phyloP scores from a whole-genome alignment of 2,797 vertebrate genomes.

The Harpagifer antarcticus region DNA sequence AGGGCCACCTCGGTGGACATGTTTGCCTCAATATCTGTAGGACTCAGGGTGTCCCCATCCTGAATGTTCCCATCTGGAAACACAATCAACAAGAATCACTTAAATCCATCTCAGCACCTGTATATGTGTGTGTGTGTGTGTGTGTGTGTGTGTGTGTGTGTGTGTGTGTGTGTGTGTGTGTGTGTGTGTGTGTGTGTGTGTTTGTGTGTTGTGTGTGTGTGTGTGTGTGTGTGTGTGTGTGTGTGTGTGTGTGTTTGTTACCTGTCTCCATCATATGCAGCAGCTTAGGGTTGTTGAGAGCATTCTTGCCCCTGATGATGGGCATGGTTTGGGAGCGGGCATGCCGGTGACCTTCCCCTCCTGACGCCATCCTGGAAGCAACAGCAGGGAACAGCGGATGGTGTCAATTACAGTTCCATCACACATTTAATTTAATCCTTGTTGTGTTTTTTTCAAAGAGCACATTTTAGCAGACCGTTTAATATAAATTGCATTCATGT shows the following conservation, averaged over 20 bases:
- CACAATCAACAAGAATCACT: constrained; percentile 16
- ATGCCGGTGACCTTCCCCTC: constrained; percentile 93
- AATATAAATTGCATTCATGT: constrained; percentile 35
- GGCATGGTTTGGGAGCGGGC: constrained; percentile 97
- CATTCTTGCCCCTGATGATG: constrained; percentile 96
- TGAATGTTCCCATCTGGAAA: constrained; percentile 85
- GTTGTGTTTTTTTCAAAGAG: constrained; percentile 1
- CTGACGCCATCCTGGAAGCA: constrained; percentile 89
- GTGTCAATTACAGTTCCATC: background rate
- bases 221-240: constrained; percentile 2
- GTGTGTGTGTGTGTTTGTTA: constrained; percentile 45
- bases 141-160: no score
- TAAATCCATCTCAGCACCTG: background rate
- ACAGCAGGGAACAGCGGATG: constrained; percentile 39
- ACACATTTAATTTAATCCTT: background rate
- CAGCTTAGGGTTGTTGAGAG: constrained; percentile 95
- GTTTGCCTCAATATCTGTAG: constrained; percentile 95
- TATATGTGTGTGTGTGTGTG: background rate
- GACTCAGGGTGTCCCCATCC: constrained; percentile 92
- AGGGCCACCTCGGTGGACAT: constrained; percentile 95
- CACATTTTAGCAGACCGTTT: constrained; percentile 21
- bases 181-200: no score
- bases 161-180: background rate
- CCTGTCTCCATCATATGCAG: constrained; percentile 96
- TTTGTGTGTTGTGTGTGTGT: background rate